These are phyloP conservation scores for Neodiprion lecontei DNA, from an alignment of 1,140 invertebrate species.

Conservation along the genomic window DNA sequence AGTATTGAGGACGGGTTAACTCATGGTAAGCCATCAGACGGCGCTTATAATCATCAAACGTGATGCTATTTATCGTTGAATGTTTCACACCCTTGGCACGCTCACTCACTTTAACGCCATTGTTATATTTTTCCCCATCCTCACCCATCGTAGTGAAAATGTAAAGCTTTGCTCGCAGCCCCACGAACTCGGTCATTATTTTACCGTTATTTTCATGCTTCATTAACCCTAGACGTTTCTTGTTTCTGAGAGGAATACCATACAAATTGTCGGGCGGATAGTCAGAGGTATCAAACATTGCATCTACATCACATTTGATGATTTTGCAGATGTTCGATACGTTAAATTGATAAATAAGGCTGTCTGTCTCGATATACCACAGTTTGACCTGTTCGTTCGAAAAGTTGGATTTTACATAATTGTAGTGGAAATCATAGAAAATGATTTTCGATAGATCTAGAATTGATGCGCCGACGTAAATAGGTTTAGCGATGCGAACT, in stretches of 20 bases:
- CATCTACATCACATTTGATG: constrained; percentile 33
- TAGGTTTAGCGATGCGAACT: constrained; percentile 35
- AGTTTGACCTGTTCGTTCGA: constrained; percentile 30
- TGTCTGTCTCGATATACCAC: constrained; percentile 54
- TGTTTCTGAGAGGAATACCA: constrained; percentile 17
- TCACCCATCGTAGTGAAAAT: constrained; percentile 26
- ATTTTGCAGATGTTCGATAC: constrained; percentile 40
- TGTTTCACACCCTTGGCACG: neutral
- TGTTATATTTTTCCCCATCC: constrained; percentile 18
- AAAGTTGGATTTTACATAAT: constrained; percentile 35
- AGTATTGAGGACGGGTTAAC: neutral
- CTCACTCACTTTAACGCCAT: too few relatives aligned
- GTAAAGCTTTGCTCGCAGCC: too few relatives aligned
- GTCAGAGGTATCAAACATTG: constrained; percentile 42
- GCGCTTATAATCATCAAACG: constrained; percentile 15
- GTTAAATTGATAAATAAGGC: constrained; percentile 47
- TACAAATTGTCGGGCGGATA: constrained; percentile 28
- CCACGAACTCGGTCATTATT: too few relatives aligned
- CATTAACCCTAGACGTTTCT: neutral
- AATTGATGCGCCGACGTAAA: constrained; percentile 33
- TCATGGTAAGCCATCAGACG: neutral
- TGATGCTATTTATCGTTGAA: constrained; percentile 20
- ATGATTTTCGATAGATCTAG: constrained; percentile 35
- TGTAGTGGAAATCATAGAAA: constrained; percentile 43
- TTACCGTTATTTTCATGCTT: too few relatives aligned